Evolutionary conservation across 1,140 invertebrate species (phyloP).

Genomic region (Drosophila santomea): DNA sequence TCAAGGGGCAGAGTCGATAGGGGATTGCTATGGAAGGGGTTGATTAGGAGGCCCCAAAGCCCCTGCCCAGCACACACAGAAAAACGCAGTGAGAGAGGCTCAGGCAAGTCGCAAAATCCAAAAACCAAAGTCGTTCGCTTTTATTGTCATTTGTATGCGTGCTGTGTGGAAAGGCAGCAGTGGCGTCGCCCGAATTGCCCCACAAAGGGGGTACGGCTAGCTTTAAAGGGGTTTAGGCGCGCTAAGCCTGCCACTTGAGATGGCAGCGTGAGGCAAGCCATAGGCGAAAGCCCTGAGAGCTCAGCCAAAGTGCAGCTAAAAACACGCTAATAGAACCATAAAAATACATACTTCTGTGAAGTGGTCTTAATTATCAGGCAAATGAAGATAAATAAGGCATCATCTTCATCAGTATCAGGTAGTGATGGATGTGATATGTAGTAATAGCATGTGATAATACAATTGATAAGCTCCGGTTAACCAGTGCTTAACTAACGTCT

Average conservation of each 20-base stretch:
- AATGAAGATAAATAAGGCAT: too few species aligned
- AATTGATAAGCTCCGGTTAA: too few species aligned
- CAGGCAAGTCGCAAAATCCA: constrained; percentile 68
- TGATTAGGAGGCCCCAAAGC: not conserved
- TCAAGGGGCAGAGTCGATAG: not conserved
- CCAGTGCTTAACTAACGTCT: not conserved
- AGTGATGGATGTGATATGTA: too few species aligned
- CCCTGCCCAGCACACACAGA: not conserved
- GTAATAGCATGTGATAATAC: too few species aligned
- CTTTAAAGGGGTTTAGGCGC: not conserved
- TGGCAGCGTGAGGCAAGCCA: constrained; percentile 17
- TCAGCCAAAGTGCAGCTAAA: constrained; percentile 1
- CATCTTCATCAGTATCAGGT: too few species aligned
- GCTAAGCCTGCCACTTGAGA: constrained; percentile 34
- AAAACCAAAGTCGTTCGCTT: constrained; percentile 78
- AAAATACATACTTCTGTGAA: not conserved
- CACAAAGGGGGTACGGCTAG: not conserved
- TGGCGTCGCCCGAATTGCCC: not conserved
- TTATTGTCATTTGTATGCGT: constrained; percentile 81
- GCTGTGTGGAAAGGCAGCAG: not conserved
- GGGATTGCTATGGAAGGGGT: not conserved
- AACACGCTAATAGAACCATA: not conserved
- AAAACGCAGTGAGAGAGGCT: not conserved
- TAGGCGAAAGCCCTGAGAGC: not conserved
- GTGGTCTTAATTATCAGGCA: not conserved